Percentiles rank a stretch among this genome's conserved stretches.
Evolutionary conservation across 2,888 invertebrate species (phyloP).

Genomic region (Meteorus cinctellus): DNA sequence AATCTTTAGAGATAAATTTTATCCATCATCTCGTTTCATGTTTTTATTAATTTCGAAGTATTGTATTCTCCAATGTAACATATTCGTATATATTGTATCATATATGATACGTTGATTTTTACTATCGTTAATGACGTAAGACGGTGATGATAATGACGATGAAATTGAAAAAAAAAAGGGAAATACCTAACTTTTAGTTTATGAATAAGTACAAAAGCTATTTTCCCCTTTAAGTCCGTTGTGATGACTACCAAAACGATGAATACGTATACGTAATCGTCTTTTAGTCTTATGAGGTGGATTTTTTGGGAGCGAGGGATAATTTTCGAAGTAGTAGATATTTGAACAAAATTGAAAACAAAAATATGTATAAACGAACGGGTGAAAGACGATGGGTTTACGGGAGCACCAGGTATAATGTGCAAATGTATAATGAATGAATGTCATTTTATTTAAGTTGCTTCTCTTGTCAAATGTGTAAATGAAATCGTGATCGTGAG

Average conservation of each 20-base stretch:
- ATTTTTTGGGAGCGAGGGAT: slow-evolving; percentile 42
- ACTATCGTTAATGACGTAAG: slow-evolving; percentile 39
- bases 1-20: slow-evolving; percentile 39
- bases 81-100: slow-evolving; percentile 54
- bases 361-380: slow-evolving; percentile 17
- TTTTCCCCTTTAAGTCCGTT: slow-evolving; percentile 65
- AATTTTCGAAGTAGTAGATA: slow-evolving; percentile 35
- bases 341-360: slow-evolving; percentile 29
- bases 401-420: slow-evolving; percentile 45
- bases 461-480: slow-evolving; percentile 56
- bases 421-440: slow-evolving; percentile 48
- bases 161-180: slow-evolving; percentile 14
- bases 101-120: slow-evolving; percentile 50
- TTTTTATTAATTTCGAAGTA: slow-evolving; percentile 56
- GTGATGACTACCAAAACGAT: slow-evolving; percentile 68
- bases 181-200: slow-evolving; percentile 56
- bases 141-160: slow-evolving; percentile 11
- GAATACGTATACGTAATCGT: slow-evolving; percentile 51
- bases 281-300: slow-evolving; percentile 58
- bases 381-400: slow-evolving; percentile 43
- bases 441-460: slow-evolving; percentile 58
- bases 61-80: slow-evolving; percentile 55
- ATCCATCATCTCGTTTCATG: slow-evolving; percentile 34
- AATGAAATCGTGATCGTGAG: slow-evolving; percentile 50
- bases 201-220: slow-evolving; percentile 67